Evolutionary conservation across 2,888 invertebrate genomes (phyloP).

Genomic region (Arge pagana): DNA sequence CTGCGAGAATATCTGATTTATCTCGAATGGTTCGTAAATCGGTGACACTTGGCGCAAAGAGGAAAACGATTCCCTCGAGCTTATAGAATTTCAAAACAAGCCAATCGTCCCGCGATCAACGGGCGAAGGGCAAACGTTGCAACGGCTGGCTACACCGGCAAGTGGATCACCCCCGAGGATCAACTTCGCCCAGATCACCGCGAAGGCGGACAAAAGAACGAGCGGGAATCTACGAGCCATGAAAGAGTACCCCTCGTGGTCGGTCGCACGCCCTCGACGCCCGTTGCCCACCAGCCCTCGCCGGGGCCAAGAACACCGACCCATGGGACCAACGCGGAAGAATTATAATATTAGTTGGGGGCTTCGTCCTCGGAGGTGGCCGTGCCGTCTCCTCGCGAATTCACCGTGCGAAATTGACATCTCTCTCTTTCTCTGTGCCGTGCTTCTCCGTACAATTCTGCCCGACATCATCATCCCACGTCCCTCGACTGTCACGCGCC

Average conservation of each 20-base stretch:
- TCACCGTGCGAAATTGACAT: conserved; percentile 45
- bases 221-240: conserved; percentile 1
- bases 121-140: conserved; percentile 33
- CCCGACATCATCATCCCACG: too few species aligned
- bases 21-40: conserved; percentile 8
- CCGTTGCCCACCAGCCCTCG: background rate
- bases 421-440: conserved; percentile 37
- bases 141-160: too few species aligned
- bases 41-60: conserved; percentile 21
- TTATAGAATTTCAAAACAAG: conserved; percentile 49
- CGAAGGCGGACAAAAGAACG: conserved; percentile 12
- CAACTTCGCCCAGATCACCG: too few species aligned
- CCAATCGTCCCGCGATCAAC: conserved; percentile 40
- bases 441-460: too few species aligned
- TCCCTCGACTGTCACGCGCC: too few species aligned
- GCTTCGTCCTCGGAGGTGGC: conserved; percentile 2
- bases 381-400: background rate
- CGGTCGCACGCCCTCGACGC: conserved; percentile 21
- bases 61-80: conserved; percentile 16
- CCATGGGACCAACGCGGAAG: conserved; percentile 13
- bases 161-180: conserved; percentile 16
- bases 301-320: background rate
- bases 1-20: background rate
- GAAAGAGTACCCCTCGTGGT: conserved; percentile 10
- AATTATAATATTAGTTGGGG: conserved; percentile 18